Evolutionary conservation across 35 echinoderm and acorn worm species (phyloP), one percentile per base, ranked within the genome.

Genomic region (Amphiura filiformis): DNA sequence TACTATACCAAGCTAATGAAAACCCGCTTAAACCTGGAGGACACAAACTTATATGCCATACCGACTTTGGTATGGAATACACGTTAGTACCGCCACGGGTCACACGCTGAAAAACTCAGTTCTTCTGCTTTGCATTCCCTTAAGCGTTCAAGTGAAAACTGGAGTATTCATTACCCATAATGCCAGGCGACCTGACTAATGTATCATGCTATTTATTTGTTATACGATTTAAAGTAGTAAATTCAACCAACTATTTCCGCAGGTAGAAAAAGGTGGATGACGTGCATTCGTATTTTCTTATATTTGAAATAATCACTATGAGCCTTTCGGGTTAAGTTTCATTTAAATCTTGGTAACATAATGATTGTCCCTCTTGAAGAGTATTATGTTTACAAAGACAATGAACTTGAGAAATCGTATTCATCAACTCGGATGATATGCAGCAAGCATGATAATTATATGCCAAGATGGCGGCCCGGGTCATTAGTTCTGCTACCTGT

Each of bases 171-270:
- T 70, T 70, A 70, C 61, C 61, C 61, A 70, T 1, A 70, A 70
- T 70, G 2, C 61, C 61, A 7, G 61, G 61, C 61, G 28, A 26
- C 28, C 61, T 70, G 61, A 70, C 61, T 70, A 70, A 70, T 70
- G 61, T 70, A 70, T 70, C 61, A 70, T 70, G 61, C 61, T 70
- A 70, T 70, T 70, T 70, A 70, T 70, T 70, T 70, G 61, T 70
- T n/a, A 70, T 70, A 70, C 9, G 61, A 70, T 70, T 70, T 70
- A 70, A 70, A 70, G 61, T 70, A 70, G 61, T 70, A 70, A 70
- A 70, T 13, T 70, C 61, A 70, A 13, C 61, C 61, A 30, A 70
- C 9, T 70, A 23, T 70, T 70, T 70, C 61, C 61, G 61, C 61
- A 30, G 61, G 28, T 70, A n/a, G 61, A 18, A 26, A 70, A 26